A percentile compares a stretch with the other conserved stretches of the same genome.
Conservation (phyloP, 2,113 vertebrate genomes). For the Protomyctophum bolini region DNA sequence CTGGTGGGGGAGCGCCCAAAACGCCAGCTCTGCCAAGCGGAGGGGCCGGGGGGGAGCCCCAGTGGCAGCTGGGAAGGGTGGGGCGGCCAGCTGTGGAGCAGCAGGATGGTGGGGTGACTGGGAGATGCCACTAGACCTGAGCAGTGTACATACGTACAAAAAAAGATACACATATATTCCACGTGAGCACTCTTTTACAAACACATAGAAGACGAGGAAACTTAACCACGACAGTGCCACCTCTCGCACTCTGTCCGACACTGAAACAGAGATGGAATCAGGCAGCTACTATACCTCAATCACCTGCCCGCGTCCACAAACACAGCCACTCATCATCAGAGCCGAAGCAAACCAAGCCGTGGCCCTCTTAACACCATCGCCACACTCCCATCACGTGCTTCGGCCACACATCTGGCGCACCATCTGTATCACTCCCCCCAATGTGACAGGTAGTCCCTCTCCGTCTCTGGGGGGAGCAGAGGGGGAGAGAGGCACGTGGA, state of each 20-base stretch:
- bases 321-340: constrained; percentile 22
- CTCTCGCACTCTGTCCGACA: not conserved
- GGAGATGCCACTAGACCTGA: constrained; percentile 70
- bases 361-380: constrained; percentile 60
- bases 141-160: constrained; percentile 36
- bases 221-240: not conserved
- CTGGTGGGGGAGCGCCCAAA: constrained; percentile 78
- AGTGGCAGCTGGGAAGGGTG: constrained; percentile 83
- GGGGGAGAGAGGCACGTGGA: constrained; percentile 54
- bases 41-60: constrained; percentile 75
- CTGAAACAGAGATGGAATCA: not conserved
- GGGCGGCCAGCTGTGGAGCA: constrained; percentile 82
- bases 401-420: constrained; percentile 80
- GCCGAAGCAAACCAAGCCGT: constrained; percentile 35
- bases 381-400: constrained; percentile 64
- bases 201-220: not conserved
- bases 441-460: constrained; percentile 78
- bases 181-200: constrained; percentile 17
- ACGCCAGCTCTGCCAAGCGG: constrained; percentile 72
- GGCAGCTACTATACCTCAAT: not conserved
- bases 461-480: constrained; percentile 65
- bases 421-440: constrained; percentile 77
- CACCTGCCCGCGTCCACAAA: constrained; percentile 7
- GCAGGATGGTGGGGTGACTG: constrained; percentile 74
- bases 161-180: constrained; percentile 15